Conservation (phyloP, 1,140 invertebrate genomes). For the Thaumatotibia leucotreta region DNA sequence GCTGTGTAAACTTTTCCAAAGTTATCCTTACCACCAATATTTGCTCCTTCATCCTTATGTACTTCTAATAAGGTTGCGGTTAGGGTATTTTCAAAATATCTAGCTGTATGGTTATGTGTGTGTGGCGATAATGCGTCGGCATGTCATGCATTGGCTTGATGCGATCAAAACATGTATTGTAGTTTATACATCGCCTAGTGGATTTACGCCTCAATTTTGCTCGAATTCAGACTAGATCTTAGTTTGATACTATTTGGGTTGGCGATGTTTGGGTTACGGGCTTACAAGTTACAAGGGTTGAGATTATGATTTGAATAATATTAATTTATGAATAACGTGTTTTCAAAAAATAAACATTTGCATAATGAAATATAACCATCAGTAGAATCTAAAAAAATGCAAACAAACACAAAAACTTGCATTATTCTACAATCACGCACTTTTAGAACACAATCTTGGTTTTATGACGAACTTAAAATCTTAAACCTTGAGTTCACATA, state of each 20-base stretch:
- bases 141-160: slow-evolving; percentile 49
- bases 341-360: too few species aligned
- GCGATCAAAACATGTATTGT: slow-evolving; percentile 43
- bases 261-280: neutral
- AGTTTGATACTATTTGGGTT: neutral
- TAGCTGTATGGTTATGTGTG: slow-evolving; percentile 13
- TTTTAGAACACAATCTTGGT: too few species aligned
- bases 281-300: neutral
- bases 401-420: too few species aligned
- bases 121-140: slow-evolving; percentile 33
- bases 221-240: slow-evolving; percentile 1
- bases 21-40: neutral
- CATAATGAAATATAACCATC: too few species aligned
- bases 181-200: slow-evolving; percentile 10
- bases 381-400: too few species aligned
- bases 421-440: too few species aligned
- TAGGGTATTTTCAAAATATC: neutral
- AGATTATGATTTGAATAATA: neutral
- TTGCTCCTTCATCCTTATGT: neutral
- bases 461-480: too few species aligned
- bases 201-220: slow-evolving; percentile 11
- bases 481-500: too few species aligned
- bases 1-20: slow-evolving; percentile 43
- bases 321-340: too few species aligned
- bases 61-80: slow-evolving; percentile 17